These are phyloP conservation scores for Danio choprae DNA, from an alignment of 2,797 vertebrate species.

Conservation along the genomic window DNA sequence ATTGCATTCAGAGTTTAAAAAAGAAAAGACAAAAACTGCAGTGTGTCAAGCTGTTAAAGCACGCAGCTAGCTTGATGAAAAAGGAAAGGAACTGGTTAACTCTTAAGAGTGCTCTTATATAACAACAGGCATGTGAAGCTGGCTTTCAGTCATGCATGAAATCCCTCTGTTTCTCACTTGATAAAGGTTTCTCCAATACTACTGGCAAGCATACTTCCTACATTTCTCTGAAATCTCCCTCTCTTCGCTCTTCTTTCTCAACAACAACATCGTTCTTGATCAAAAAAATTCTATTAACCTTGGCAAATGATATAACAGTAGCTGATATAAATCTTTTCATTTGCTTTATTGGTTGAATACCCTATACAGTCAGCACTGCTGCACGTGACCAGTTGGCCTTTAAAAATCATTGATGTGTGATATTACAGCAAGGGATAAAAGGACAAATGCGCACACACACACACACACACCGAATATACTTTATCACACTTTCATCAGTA, in stretches of 20 bases:
- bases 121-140: conserved; percentile 54
- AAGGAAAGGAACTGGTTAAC: conserved; percentile 43
- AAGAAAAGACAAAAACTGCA: neutral
- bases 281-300: conserved; percentile 1
- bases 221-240: neutral
- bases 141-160: conserved; percentile 45
- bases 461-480: neutral
- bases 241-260: neutral
- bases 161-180: conserved; percentile 31
- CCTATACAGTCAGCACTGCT: conserved; percentile 3
- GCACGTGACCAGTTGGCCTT: conserved; percentile 27
- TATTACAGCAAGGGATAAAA: conserved; percentile 17
- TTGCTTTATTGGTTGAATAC: conserved; percentile 25
- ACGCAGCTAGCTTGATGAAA: neutral
- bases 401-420: conserved; percentile 38
- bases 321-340: conserved; percentile 8
- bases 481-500: neutral
- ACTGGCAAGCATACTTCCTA: neutral
- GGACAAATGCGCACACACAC: conserved; percentile 6
- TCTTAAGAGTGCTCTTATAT: conserved; percentile 47
- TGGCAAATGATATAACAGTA: neutral
- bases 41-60: neutral
- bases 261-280: neutral
- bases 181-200: conserved; percentile 37
- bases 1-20: neutral